These are phyloP conservation scores for Aleiodes alternator DNA, from an alignment of 2,888 invertebrate species.

Conservation along the genomic window DNA sequence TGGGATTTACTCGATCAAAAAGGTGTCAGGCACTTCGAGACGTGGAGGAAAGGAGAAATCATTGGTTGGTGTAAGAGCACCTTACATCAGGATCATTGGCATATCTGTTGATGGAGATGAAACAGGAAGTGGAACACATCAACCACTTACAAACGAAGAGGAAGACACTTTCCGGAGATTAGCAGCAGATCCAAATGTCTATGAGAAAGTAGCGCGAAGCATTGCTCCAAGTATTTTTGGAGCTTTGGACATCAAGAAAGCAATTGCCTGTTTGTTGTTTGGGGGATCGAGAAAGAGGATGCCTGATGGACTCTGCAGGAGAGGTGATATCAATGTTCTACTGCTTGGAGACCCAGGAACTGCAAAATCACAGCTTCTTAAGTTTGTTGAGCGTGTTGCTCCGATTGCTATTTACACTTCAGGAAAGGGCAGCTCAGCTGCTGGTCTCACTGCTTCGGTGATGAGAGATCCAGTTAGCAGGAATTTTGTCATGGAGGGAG, in stretches of 20 bases:
- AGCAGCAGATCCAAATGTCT: slow-evolving; percentile 90
- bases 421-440: slow-evolving; percentile 99
- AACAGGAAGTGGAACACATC: slow-evolving; percentile 78
- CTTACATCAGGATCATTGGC: slow-evolving; percentile 96
- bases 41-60: slow-evolving; percentile 85
- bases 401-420: slow-evolving; percentile 98
- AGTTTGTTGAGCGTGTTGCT: slow-evolving; percentile 96
- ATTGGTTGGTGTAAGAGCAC: slow-evolving; percentile 92
- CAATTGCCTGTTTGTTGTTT: slow-evolving; percentile 95
- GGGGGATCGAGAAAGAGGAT: slow-evolving; percentile 92
- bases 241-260: slow-evolving; percentile 95
- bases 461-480: slow-evolving; percentile 93
- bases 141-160: slow-evolving; percentile 81
- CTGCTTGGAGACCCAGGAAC: slow-evolving; percentile 99
- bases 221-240: slow-evolving; percentile 99
- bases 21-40: slow-evolving; percentile 82
- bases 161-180: slow-evolving; percentile 90
- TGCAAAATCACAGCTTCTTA: slow-evolving; percentile 98
- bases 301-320: slow-evolving; percentile 95
- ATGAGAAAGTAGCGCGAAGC: slow-evolving; percentile 91
- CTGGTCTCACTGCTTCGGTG: slow-evolving; percentile 98
- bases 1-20: slow-evolving; percentile 98
- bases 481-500: slow-evolving; percentile 98
- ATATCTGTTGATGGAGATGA: slow-evolving; percentile 91
- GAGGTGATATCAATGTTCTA: slow-evolving; percentile 97